These are phyloP conservation scores for Aplodontia rufa DNA, from an alignment of 2,113 vertebrate species.

Conservation along the genomic window DNA sequence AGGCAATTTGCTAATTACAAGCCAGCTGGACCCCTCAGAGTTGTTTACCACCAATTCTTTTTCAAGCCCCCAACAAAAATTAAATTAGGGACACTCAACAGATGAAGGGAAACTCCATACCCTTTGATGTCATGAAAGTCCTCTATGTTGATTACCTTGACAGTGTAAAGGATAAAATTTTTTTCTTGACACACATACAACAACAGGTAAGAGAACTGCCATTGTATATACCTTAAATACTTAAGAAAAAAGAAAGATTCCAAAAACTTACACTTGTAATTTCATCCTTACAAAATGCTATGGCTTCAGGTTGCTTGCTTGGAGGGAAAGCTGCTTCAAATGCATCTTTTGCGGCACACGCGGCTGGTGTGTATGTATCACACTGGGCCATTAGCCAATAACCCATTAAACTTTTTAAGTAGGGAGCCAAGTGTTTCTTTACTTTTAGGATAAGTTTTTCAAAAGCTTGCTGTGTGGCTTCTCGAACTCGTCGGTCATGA, in stretches of 20 bases:
- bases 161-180: not conserved
- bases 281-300: constrained; percentile 97
- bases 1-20: too few relatives aligned
- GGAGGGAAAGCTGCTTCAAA: constrained; percentile 96
- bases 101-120: not conserved
- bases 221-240: not conserved
- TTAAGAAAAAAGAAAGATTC: not conserved
- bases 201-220: not conserved
- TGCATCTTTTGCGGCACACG: constrained; percentile 91
- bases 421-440: constrained; percentile 94
- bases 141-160: not conserved
- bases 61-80: too few relatives aligned
- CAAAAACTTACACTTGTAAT: constrained; percentile 91
- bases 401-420: constrained; percentile 97
- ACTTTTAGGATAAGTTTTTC: constrained; percentile 97
- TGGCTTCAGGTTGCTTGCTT: constrained; percentile 94
- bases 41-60: too few relatives aligned
- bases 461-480: constrained; percentile 96
- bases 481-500: constrained; percentile 95
- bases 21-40: too few relatives aligned
- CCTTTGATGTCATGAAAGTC: not conserved
- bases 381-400: constrained; percentile 98
- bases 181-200: not conserved
- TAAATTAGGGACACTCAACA: not conserved
- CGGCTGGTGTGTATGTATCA: constrained; percentile 94